Conservation (phyloP, 2,888 invertebrate genomes). For the Eupeodes luniger region DNA sequence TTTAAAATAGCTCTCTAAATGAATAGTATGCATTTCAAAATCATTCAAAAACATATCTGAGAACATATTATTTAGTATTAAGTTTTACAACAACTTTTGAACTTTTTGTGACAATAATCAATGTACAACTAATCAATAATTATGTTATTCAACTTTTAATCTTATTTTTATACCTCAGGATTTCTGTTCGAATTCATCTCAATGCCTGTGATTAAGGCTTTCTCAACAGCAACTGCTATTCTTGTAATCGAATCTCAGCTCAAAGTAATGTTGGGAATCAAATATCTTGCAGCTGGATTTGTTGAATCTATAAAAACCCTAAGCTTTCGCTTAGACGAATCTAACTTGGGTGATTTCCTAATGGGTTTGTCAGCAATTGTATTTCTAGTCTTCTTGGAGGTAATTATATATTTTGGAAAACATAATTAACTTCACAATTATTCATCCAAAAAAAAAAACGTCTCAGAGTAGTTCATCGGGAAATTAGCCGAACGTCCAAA, state of each 20-base stretch:
- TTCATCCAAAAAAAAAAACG: not conserved
- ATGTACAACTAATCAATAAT: too few relatives aligned
- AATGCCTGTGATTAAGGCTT: slow-evolving; percentile 93
- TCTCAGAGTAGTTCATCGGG: slow-evolving; percentile 55
- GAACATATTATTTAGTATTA: too few relatives aligned
- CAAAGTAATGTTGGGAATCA: slow-evolving; percentile 90
- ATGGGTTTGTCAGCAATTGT: slow-evolving; percentile 88
- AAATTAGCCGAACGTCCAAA: slow-evolving; percentile 54
- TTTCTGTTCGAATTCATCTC: slow-evolving; percentile 94
- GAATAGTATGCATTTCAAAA: too few relatives aligned
- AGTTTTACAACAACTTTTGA: not conserved
- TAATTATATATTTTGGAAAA: slow-evolving; percentile 82
- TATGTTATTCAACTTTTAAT: too few relatives aligned
- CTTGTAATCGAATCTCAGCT: slow-evolving; percentile 91
- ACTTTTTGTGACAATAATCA: not conserved
- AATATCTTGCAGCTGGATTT: slow-evolving; percentile 89
- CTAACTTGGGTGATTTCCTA: slow-evolving; percentile 87
- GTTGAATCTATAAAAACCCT: slow-evolving; percentile 87
- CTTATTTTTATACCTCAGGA: slow-evolving; percentile 85
- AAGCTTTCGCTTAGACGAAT: slow-evolving; percentile 85
- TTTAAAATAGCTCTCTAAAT: too few relatives aligned
- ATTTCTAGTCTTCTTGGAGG: slow-evolving; percentile 88
- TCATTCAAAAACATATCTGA: too few relatives aligned
- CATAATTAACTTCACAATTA: slow-evolving; percentile 25
- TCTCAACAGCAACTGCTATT: slow-evolving; percentile 93